Conservation (phyloP, 2,888 invertebrate genomes). For the Thera obeliscata region DNA sequence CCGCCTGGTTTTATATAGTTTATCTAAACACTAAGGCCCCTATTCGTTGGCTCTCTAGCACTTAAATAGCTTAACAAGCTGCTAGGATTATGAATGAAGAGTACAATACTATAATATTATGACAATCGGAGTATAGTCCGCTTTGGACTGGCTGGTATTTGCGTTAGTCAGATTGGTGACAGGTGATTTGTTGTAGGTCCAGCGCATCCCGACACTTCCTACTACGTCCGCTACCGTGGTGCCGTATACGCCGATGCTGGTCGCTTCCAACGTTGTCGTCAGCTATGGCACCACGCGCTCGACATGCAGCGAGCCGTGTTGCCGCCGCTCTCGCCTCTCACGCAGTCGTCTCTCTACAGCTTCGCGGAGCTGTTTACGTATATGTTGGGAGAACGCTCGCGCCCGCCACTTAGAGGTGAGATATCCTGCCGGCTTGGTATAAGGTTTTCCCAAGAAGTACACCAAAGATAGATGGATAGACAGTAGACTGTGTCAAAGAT, state of each 20-base stretch:
- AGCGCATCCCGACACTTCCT: slow-evolving; percentile 98
- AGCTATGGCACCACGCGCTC: slow-evolving; percentile 98
- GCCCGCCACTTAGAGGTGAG: slow-evolving; percentile 85
- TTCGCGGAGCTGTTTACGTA: slow-evolving; percentile 98
- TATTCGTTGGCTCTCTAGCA: no score
- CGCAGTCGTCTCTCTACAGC: slow-evolving; percentile 96
- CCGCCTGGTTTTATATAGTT: neutral
- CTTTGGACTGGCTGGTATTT: neutral
- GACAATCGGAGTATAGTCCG: neutral
- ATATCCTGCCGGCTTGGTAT: slow-evolving; percentile 11
- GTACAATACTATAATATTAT: neutral
- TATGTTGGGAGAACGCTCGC: slow-evolving; percentile 95
- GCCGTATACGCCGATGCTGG: slow-evolving; percentile 98
- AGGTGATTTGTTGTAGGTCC: slow-evolving; percentile 83
- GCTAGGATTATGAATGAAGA: no score
- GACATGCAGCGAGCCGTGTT: slow-evolving; percentile 98
- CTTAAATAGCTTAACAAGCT: no score
- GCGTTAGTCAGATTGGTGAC: neutral
- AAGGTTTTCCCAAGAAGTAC: no score
- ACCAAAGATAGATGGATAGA: no score
- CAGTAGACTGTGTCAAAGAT: no score
- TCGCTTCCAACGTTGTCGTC: slow-evolving; percentile 95
- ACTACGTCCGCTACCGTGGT: slow-evolving; percentile 97
- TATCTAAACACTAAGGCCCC: neutral
- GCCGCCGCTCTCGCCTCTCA: slow-evolving; percentile 96